phyloP scores from a whole-genome alignment of 1,140 invertebrate species.

The Scaptomyza hsui region DNA sequence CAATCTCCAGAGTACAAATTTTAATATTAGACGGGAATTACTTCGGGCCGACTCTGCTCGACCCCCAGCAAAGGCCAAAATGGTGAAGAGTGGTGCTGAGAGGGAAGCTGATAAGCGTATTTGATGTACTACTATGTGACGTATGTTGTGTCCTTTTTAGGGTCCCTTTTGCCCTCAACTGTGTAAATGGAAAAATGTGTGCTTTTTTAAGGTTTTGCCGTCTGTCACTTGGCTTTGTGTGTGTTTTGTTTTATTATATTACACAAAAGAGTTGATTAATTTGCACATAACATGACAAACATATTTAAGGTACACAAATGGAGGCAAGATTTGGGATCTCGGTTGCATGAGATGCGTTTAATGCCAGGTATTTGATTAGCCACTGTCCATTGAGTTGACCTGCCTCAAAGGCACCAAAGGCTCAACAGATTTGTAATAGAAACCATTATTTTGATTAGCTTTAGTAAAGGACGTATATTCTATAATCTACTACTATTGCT shows the following conservation, averaged over 20 bases:
- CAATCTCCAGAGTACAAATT: background rate
- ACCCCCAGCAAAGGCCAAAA: background rate
- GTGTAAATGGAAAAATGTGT: constrained; percentile 39
- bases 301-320: background rate
- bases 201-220: constrained; percentile 42
- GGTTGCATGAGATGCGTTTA: constrained; percentile 46
- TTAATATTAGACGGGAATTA: background rate
- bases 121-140: constrained; percentile 59
- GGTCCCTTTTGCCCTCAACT: constrained; percentile 41
- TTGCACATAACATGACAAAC: constrained; percentile 38
- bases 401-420: constrained; percentile 5
- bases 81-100: too few relatives aligned
- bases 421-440: background rate
- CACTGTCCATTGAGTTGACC: background rate
- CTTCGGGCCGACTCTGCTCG: too few relatives aligned
- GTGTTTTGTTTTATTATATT: constrained; percentile 63
- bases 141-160: constrained; percentile 48
- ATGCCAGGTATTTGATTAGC: constrained; percentile 9
- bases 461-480: background rate
- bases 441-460: constrained; percentile 18
- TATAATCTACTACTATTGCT: constrained; percentile 24
- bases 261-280: constrained; percentile 79
- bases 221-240: constrained; percentile 24
- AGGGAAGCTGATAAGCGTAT: constrained; percentile 50
- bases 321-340: background rate